phyloP scores from a whole-genome alignment of 2,113 vertebrate species.

The Phylloscopus trochiloides region DNA sequence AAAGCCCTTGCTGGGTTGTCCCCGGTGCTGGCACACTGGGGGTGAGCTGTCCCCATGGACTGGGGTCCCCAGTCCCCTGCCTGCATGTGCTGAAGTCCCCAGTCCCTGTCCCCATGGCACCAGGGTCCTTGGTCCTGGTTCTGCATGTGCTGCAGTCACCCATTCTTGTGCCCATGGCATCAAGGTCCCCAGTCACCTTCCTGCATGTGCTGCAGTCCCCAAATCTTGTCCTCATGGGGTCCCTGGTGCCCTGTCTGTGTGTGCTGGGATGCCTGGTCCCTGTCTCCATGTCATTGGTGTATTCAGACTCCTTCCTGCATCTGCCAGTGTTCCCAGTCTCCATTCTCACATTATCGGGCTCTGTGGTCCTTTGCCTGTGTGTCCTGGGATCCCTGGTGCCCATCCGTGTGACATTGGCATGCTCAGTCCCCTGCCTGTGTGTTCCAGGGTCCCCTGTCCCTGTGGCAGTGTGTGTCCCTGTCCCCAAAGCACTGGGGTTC shows the following conservation, averaged over 20 bases:
- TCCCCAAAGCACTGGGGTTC: not conserved
- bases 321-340: not conserved
- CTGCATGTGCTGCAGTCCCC: not conserved
- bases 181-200: fast-evolving
- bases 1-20: not conserved
- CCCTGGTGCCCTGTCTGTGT: fast-evolving
- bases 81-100: not conserved
- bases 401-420: fast-evolving
- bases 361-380: too few relatives aligned
- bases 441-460: not conserved
- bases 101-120: not conserved
- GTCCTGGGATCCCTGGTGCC: not conserved
- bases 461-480: not conserved
- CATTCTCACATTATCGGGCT: fast-evolving
- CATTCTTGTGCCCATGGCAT: not conserved
- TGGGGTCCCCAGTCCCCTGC: fast-evolving
- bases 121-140: fast-evolving
- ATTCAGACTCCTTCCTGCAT: fast-evolving
- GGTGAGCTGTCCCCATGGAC: not conserved
- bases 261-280: not conserved
- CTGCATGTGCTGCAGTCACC: not conserved
- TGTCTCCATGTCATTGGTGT: fast-evolving
- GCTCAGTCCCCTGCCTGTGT: not conserved
- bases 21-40: fast-evolving
- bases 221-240: not conserved